Base-by-base conservation (phyloP, 2,888 invertebrate species). In the Platypus cylindrus region DNA sequence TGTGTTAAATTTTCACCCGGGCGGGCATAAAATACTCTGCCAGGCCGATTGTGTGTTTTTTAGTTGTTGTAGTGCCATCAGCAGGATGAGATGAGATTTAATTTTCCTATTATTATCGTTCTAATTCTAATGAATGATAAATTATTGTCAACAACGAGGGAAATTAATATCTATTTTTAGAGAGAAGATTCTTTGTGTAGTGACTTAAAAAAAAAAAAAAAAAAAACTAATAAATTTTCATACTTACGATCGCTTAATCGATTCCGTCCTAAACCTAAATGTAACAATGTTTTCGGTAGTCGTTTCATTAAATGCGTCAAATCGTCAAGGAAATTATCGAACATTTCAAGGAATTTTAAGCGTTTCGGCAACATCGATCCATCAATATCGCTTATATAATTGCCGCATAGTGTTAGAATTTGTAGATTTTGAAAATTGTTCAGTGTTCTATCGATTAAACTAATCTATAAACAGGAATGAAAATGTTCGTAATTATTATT, bases 221-320 rank as follows among this genome's bases (percentile, higher is more conserved):
- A n/a, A n/a, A n/a, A 20, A 20, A 20, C 5, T 9, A 20, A 20
- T 20, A 7, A 7, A 20, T 24, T 11, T 24, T 4, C 5, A 11
- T 12, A n/a, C 56, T 51, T 49, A 61, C 60, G 49, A 37, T 59
- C 48, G 5, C 48, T 48, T 26, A 63, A 34, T 24, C 63, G 52
- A 51, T 73, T 73, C 41, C 64, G 59, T 2, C 65, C 62, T 14
- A 73, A 54, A 23, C 72, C 73, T 30, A 73, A 52, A 46, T 70
- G 67, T 3, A 63, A 39, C 29, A 73, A 48, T 27, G 55, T 51
- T 28, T 42, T 36, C 1, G 72, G 70, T 2, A 45, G 40, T 58
- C 55, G 40, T 40, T 32, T 52, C 2, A 51, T 52, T 36, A 71
- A 58, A 7, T 43, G 40, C 5, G 51, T 48, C 11, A 70, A 30